phyloP scores from a whole-genome alignment of 64 coral and sea anemone species.

The Orbicella faveolata region DNA sequence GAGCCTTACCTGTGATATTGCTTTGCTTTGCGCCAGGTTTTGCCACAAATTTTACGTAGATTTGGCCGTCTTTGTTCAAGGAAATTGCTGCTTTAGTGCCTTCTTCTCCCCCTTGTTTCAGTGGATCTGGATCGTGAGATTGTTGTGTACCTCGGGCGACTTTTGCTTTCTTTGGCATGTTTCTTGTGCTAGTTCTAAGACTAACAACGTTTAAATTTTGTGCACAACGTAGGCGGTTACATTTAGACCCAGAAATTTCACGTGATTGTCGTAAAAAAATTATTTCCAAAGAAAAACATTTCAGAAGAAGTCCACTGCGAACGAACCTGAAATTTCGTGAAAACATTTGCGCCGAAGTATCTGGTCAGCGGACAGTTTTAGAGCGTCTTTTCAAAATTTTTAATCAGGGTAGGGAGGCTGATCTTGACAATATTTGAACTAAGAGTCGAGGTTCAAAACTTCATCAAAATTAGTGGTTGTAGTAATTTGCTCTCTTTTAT shows the following conservation, averaged over 20 bases:
- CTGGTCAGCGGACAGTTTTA: background rate
- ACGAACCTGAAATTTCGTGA: background rate
- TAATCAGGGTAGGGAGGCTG: background rate
- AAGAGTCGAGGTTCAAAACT: background rate
- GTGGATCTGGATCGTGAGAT: background rate
- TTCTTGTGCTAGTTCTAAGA: background rate
- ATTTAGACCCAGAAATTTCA: background rate
- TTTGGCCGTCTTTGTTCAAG: constrained; percentile 30
- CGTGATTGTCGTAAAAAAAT: background rate
- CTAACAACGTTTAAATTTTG: background rate
- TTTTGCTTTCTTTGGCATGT: background rate
- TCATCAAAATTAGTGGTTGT: background rate
- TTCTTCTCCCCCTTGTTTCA: background rate
- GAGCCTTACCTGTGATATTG: constrained; percentile 25
- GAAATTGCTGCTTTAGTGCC: background rate
- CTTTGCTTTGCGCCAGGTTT: constrained; percentile 75
- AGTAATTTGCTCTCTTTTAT: background rate
- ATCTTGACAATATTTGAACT: background rate
- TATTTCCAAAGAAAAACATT: background rate
- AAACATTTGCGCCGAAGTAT: background rate
- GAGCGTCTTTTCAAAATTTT: background rate
- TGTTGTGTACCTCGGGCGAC: background rate
- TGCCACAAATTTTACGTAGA: constrained; percentile 40
- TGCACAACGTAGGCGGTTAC: background rate
- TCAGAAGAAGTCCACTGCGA: background rate